These are phyloP conservation scores for Myotis yumanensis DNA, from an alignment of 2,113 vertebrate genomes.

Conservation along the genomic window DNA sequence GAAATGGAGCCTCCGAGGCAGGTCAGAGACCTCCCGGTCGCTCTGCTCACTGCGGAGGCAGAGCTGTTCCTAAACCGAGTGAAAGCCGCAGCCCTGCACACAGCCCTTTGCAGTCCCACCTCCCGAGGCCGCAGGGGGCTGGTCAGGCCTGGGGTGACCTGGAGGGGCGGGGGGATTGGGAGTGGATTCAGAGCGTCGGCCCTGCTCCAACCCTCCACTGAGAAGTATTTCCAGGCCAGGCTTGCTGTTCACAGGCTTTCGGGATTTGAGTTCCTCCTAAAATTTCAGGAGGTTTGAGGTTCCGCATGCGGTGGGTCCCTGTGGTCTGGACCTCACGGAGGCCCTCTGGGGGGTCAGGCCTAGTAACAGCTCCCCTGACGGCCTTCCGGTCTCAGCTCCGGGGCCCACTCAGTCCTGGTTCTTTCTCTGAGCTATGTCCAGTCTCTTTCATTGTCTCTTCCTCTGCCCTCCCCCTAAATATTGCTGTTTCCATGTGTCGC, in stretches of 20 bases:
- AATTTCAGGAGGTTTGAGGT: background rate
- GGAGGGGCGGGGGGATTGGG: background rate
- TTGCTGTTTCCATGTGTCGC: rapidly evolving
- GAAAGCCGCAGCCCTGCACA: no score
- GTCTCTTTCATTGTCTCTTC: background rate
- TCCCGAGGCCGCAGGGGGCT: rapidly evolving
- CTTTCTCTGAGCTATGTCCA: background rate
- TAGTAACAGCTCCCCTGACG: background rate
- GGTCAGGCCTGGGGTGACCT: background rate
- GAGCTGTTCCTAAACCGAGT: background rate
- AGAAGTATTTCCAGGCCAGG: background rate
- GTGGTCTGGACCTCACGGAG: background rate
- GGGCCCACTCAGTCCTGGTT: background rate
- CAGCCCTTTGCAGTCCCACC: background rate
- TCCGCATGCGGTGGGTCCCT: background rate
- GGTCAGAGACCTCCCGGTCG: no score
- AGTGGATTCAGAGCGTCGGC: background rate
- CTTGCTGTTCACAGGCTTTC: background rate
- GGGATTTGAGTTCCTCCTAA: background rate
- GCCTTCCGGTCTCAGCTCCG: background rate
- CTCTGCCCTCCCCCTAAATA: background rate
- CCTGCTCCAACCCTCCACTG: background rate
- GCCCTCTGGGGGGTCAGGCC: background rate
- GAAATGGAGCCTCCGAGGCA: constrained; percentile 15
- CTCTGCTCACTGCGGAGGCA: background rate